These are phyloP conservation scores for Corella eumyota DNA, from an alignment of 23 tunicate species.

Conservation along the genomic window DNA sequence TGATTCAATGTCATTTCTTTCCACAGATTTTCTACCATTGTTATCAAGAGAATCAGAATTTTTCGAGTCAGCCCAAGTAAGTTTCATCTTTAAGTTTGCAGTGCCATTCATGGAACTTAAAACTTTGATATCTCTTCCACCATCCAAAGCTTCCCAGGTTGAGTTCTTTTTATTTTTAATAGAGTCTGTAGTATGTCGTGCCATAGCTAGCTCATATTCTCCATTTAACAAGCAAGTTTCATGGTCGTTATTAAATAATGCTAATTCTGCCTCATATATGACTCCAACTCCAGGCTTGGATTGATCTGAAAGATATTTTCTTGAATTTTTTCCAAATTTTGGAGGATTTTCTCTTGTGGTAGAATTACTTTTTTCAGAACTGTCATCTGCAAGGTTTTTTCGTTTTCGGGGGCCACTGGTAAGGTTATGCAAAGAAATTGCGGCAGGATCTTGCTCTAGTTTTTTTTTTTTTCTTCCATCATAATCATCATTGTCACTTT, in stretches of 20 bases:
- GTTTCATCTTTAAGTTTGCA: too few species aligned
- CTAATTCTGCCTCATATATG: slow-evolving; percentile 63
- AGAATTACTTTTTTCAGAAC: too few species aligned
- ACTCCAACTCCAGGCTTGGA: too few species aligned
- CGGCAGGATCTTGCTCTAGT: slow-evolving; percentile 68
- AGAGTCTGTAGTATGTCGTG: slow-evolving; percentile 7
- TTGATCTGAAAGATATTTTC: too few species aligned
- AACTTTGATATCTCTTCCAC: slow-evolving; percentile 77
- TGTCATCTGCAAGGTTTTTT: slow-evolving; percentile 10
- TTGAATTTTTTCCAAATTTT: too few species aligned
- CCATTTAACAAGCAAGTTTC: slow-evolving; percentile 31
- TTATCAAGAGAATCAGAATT: too few species aligned
- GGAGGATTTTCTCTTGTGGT: too few species aligned
- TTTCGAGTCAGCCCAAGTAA: too few species aligned
- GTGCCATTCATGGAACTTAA: slow-evolving; percentile 56
- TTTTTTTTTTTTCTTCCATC: slow-evolving; percentile 24
- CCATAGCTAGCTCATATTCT: slow-evolving; percentile 61
- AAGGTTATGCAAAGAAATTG: slow-evolving; percentile 60
- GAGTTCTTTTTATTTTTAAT: slow-evolving; percentile 33
- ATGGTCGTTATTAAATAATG: slow-evolving; percentile 21
- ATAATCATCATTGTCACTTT: slow-evolving; percentile 18
- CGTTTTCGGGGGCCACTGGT: slow-evolving; percentile 51
- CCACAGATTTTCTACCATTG: too few species aligned
- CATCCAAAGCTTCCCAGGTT: slow-evolving; percentile 85
- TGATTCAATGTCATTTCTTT: too few species aligned